These are phyloP conservation scores for Leptodactylus fuscus DNA, from an alignment of 2,113 vertebrate genomes.

Conservation along the genomic window DNA sequence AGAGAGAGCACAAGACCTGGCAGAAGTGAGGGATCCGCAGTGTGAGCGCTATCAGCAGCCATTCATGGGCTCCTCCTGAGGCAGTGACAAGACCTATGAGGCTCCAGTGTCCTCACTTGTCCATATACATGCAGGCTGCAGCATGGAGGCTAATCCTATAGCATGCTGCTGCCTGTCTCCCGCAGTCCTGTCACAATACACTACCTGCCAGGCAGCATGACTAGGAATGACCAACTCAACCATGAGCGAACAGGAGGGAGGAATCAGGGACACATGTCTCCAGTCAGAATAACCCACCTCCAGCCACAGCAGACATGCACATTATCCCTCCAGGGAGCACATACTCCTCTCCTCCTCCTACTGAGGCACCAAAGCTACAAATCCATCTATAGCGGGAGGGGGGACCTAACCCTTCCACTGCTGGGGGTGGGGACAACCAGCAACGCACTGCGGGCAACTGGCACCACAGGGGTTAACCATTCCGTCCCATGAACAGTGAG, in stretches of 20 bases:
- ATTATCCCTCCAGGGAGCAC: conserved; percentile 54
- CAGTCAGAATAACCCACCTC: conserved; percentile 37
- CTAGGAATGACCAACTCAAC: conserved; percentile 33
- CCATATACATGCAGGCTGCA: conserved; percentile 16
- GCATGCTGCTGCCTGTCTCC: conserved; percentile 46
- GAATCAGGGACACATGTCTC: conserved; percentile 19
- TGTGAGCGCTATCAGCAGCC: conserved; percentile 54
- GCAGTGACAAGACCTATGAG: conserved; percentile 35
- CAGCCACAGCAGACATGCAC: conserved; percentile 40
- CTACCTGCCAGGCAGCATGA: conserved; percentile 32
- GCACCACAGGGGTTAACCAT: not conserved
- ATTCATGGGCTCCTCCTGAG: conserved; percentile 65
- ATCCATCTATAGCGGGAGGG: conserved; percentile 11
- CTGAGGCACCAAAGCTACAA: conserved; percentile 38
- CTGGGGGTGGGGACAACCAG: conserved; percentile 16
- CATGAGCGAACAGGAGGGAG: not conserved
- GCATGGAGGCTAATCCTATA: conserved; percentile 12
- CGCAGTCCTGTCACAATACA: conserved; percentile 22
- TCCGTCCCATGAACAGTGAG: not conserved
- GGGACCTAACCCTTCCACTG: conserved; percentile 31
- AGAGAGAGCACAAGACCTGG: conserved; percentile 25
- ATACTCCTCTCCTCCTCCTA: conserved; percentile 54
- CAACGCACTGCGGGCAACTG: conserved; percentile 29
- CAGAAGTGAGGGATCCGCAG: conserved; percentile 28
- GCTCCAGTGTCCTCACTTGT: conserved; percentile 31